Evolutionary conservation across 2,888 invertebrate species (phyloP), one percentile per base, ranked within the genome.

Genomic region (Lasius platythorax): DNA sequence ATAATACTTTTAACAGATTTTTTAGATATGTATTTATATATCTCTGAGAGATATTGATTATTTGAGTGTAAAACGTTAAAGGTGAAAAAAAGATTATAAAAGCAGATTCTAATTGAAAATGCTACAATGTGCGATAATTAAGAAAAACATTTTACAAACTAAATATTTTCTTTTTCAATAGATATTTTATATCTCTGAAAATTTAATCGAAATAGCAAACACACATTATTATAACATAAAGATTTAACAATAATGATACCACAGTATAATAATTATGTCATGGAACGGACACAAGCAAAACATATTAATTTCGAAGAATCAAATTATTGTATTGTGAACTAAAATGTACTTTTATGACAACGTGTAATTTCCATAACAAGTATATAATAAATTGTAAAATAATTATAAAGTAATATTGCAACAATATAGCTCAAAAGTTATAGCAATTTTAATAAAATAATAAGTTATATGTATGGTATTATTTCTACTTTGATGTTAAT

Each of bases 241-340:
- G 33, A 30, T 30, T 61, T 46, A 64, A 64, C 33, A 40, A 28
- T 67, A 76, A 76, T 53, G 28, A 67, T 63, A n/a, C 33, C 63
- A 75, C 50, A 46, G 46, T 74, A 63, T n/a, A 64, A n/a, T 67
- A 56, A 78, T 40, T 66, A 23, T 56, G n/a, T 33, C 64, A 68
- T 50, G 4, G 53, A 12, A 56, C 9, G 18, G 28, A 76, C 67
- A 28, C 43, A 23, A 53, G 37, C 78, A 23, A 78, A 78, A 50
- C 18, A 50, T 12, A 66, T 53, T 50, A 76, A 68, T 56, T 68
- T 70, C 12, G 40, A 66, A 76, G 33, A 46, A 78, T 78, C 78
- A 37, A 68, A 70, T 78, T 78, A 68, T 78, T n/a, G 53, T 15
- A 68, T 68, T 56, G 40, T 68, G 53, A 78, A 4, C 68, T 73